These are phyloP conservation scores for Phenganax marumi DNA, from an alignment of 92 coral and sea anemone species.

Conservation along the genomic window DNA sequence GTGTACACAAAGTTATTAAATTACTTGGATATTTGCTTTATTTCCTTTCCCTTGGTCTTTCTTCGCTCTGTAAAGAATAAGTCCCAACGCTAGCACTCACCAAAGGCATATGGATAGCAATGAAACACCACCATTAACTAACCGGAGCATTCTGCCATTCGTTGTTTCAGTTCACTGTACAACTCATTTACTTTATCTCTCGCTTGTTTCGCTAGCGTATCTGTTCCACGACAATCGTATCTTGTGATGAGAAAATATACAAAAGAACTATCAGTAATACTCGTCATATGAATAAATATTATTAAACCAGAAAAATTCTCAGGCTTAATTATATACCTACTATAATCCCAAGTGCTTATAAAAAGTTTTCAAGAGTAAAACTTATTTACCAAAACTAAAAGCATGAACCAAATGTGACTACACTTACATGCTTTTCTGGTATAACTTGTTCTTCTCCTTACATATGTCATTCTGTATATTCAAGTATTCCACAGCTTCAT, in stretches of 20 bases:
- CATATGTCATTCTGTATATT: constrained; percentile 78
- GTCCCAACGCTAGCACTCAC: neutral
- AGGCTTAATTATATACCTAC: neutral
- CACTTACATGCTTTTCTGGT: constrained; percentile 89
- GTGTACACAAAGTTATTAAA: neutral
- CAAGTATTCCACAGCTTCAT: constrained; percentile 94
- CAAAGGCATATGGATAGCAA: neutral
- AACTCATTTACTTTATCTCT: constrained; percentile 74
- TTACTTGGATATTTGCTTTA: constrained; percentile 72
- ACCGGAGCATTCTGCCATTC: constrained; percentile 74
- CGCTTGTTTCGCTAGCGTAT: constrained; percentile 67
- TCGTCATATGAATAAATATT: too few species aligned
- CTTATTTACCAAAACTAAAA: too few species aligned
- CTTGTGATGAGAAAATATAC: constrained; percentile 30
- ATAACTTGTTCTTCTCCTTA: constrained; percentile 72
- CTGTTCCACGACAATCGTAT: constrained; percentile 74
- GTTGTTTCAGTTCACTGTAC: constrained; percentile 73
- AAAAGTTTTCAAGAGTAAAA: neutral
- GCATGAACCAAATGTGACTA: neutral
- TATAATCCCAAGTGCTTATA: neutral
- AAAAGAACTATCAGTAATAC: neutral
- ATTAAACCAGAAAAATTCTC: too few species aligned
- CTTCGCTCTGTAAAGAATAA: constrained; percentile 59
- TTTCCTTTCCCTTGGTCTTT: constrained; percentile 73
- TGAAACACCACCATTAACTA: neutral